Evolutionary conservation across 1,140 invertebrate species (phyloP).

Genomic region (Macrotrachela quadricornifera): DNA sequence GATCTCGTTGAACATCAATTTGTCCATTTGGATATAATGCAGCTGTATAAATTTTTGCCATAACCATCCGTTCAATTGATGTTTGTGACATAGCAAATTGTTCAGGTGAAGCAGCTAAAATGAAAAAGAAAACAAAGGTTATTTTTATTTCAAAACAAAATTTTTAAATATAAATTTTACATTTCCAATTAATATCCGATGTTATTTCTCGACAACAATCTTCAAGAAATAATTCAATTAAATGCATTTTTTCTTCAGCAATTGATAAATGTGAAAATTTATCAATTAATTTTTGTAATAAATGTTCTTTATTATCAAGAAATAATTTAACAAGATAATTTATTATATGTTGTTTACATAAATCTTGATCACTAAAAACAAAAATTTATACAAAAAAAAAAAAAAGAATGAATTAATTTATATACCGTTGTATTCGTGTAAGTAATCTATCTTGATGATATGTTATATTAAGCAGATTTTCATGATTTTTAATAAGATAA

Average conservation of each 20-base stretch:
- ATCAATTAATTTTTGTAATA: no score
- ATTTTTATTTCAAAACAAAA: constrained; percentile 17
- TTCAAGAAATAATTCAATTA: constrained; percentile 38
- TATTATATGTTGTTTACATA: no score
- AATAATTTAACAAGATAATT: no score
- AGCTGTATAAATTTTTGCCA: constrained; percentile 67
- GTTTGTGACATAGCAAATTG: no score
- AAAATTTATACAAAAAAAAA: no score
- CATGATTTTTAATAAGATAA: constrained; percentile 58
- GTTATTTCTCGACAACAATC: constrained; percentile 48
- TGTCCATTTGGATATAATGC: constrained; percentile 91
- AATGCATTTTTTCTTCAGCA: constrained; percentile 4
- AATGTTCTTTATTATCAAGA: constrained; percentile 5
- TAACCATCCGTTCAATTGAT: constrained; percentile 38
- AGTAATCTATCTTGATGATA: constrained; percentile 48
- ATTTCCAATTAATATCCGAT: constrained; percentile 26
- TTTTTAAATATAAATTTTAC: constrained; percentile 39
- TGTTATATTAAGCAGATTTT: constrained; percentile 56
- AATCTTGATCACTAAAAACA: no score
- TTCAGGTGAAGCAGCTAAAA: no score
- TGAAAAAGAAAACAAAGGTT: no score
- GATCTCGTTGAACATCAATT: constrained; percentile 70
- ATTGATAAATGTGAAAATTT: no score
- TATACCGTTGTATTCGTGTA: constrained; percentile 30
- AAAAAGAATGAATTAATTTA: no score